Base-by-base conservation (phyloP, 1,140 invertebrate species). In the Leptonema lineaticorne region DNA sequence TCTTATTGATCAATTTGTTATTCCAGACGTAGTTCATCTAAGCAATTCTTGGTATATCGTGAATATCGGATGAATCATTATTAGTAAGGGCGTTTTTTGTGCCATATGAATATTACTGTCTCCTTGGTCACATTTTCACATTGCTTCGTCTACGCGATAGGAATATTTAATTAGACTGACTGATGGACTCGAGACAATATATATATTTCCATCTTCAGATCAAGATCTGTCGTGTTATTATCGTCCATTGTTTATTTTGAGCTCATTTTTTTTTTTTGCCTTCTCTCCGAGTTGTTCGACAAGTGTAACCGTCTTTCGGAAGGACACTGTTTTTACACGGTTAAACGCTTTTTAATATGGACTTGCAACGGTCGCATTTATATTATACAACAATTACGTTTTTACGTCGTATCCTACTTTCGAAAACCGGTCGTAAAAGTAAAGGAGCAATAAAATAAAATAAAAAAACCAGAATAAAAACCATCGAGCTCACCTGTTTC, bases 301-400 rank as follows among this genome's bases (percentile, higher is more conserved):
- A 41, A 11, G 37, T 41, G 37, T 41, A 41, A 41, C 11, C 16
- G 11, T 16, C 2, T 14, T 11, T 3, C 16, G 37, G 9, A 41
- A 41, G 37, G 37, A 41, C 9, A 3, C 37, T 41, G 11, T 2
- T 16, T 9, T 11, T 11, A 11, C 30, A 11, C 11, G 30, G 5
- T 33, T 33, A 33, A 6, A 33, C 30, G 5, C 11, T 6, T 14
- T 53, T 53, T 20, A 26, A 53, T 26, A 41, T 16, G 37, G 37
- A 58, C 56, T 28, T 58, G 26, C 56, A 58, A 58, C 56, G 14
- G 14, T 26, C 26, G 27, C 56, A 58, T 58, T 58, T 58, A n/a
- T n/a, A n/a, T n/a, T n/a, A n/a, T n/a, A 58, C 56, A 53, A 53
- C 48, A 53, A 53, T 53, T 53, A 53, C n/a, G n/a, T n/a, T n/a